Base-by-base conservation (phyloP, 2,888 invertebrate genomes). In the Drosophila glabriapex region DNA sequence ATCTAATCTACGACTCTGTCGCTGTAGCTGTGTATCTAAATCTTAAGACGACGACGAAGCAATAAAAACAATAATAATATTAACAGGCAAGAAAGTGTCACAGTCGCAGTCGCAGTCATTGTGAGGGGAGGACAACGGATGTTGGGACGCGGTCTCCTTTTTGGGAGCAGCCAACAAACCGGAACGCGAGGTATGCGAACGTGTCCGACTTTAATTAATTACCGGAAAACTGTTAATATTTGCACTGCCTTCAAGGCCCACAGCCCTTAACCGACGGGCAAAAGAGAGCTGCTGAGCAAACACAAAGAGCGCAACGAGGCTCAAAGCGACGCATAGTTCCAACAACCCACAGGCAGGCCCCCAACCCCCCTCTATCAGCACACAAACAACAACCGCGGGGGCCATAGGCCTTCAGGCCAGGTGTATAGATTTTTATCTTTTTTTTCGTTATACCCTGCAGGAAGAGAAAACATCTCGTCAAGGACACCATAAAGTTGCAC, bases 151-250 rank as follows among this genome's bases (percentile, higher is more conserved):
- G 6, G 22, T 28, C 28, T 56, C 7, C 56, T 5, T 16, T 22
- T 22, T 16, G 22, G 58, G 6, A 3, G 41, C 6, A n/a, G 14
- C 31, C 43, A 65, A 9, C 28, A 56, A 39, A 14, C 4, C 14
- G 28, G 14, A 54, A 37, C 16, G 25, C 52, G 59, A 25, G 76
- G 61, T 76, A 52, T 76, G 49, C 81, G 77, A 70, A 66, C 65
- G 77, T 77, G 81, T 81, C 78, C 76, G 76, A 85, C 69, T 88
- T 88, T 84, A 90, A 90, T 84, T 84, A 84, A 84, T 90, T 84
- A 90, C 89, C 83, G 83, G 76, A 85, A 84, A 82, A 87, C 83
- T 88, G 85, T 90, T 84, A 88, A 84, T 90, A 90, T 84, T 84
- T 84, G 89, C 83, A 82, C 70, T 85, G 83, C 88, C 88, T 63